Evolutionary conservation across 2,888 invertebrate species (phyloP), one percentile per base, ranked within the genome.

Genomic region (Linnaemya vulpina): DNA sequence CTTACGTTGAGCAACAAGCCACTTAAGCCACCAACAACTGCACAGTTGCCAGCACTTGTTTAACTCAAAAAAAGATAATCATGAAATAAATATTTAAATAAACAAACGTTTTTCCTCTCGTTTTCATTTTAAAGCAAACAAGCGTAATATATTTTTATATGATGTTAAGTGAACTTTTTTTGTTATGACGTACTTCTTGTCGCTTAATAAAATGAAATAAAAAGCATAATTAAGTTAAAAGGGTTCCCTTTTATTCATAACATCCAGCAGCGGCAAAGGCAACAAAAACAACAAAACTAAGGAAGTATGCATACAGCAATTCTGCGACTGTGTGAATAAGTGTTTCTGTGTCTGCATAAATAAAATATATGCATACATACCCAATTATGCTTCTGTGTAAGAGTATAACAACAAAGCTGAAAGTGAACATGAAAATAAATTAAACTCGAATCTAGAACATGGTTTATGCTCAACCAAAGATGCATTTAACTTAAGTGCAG

Each of bases 121-220:
- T 76, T 75, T 84, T 75, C 58, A 65, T 84, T 70, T 60, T 71
- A 73, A 67, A 60, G 65, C 43, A 68, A 55, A 71, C 74, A 62
- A 0, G 30, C 30, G 30, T 30, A 30, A 3, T n/a, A 10, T 55
- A 38, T 55, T 10, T 46, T 46, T 62, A 40, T 25, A 0, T 46
- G 25, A 7, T 51, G 40, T 35, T 65, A 40, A 43, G 38, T 49
- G 43, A 60, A 60, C 10, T 40, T 73, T 67, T 74, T 74, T 55
- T n/a, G n/a, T n/a, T 63, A 67, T 73, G 25, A 40, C 55, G 58
- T 67, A 58, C 73, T 74, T 60, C 51, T 65, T 79, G 82, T 75
- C 75, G 78, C 75, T 78, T 77, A 77, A 77, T 60, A 71, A 82
- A 82, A 82, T 85, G 38, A 77, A 77, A 76, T 82, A 85, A 85